Conservation (phyloP, 2,113 vertebrate genomes). For the Aptenodytes patagonicus region DNA sequence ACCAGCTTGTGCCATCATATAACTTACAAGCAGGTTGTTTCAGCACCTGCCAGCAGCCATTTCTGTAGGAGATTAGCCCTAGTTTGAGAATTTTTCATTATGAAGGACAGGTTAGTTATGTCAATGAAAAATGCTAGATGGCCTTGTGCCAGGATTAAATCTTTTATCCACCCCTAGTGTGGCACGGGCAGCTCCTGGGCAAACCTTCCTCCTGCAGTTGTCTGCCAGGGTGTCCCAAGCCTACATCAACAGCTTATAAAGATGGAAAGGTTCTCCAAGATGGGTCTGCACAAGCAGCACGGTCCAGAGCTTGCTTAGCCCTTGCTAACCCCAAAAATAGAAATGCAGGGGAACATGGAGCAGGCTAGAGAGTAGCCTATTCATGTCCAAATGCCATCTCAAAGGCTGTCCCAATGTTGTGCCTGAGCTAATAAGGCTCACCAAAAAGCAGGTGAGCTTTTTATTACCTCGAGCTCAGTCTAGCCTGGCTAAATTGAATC, state of each 20-base stretch:
- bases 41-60: neutral
- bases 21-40: neutral
- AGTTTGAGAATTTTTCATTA: neutral
- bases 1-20: neutral
- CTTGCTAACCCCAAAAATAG: neutral
- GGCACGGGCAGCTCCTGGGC: neutral
- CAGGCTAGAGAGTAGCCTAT: neutral
- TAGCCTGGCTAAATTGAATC: neutral
- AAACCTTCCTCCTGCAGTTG: neutral
- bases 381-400: neutral
- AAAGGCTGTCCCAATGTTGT: neutral
- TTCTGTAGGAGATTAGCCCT: neutral
- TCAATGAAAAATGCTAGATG: neutral
- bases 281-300: neutral
- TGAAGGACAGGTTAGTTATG: neutral
- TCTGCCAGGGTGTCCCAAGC: neutral
- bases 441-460: neutral
- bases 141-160: neutral
- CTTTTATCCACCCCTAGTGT: neutral
- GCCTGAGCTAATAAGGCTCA: neutral
- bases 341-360: neutral
- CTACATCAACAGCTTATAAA: neutral
- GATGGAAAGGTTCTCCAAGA: neutral
- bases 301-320: neutral
- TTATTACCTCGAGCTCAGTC: neutral